Base-by-base conservation (phyloP, 2,888 invertebrate species). In the Heteromyza rotundicornis region DNA sequence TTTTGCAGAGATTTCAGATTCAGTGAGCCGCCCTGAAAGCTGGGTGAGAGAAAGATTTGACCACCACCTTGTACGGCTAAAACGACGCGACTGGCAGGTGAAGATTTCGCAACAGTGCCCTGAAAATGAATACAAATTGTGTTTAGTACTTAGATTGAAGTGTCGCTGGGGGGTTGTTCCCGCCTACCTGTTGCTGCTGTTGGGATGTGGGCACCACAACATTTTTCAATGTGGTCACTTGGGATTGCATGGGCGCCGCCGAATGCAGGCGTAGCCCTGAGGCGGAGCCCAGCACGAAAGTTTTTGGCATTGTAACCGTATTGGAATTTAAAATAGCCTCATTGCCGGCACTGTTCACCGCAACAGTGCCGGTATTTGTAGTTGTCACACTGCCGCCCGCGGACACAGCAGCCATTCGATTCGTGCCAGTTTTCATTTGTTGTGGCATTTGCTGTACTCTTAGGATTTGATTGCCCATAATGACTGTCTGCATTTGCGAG, bases 1-100 rank as follows among this genome's bases (percentile, higher is more conserved):
- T 86, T 87, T 79, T 88, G 87, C 64, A 88, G 75, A 10, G 87
- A 85, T 76, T 89, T 89, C 17, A 89, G 84, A 75, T 88, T 88
- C 60, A 88, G 84, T 23, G 87, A 84, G 2, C 86, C 86, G 20
- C 87, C 86, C 78, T 87, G 87, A 75, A 88, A 86, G 35, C 86
- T 86, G 8, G 87, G 86, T n/a, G 88, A 88, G 59, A 89, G 79
- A 60, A 88, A 80, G 66, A 89, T 86, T 77, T 88, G 88, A 0
- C 83, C 82, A 23, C 86, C 86, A 44, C 86, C 86, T 71, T 86
- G 86, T 63, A 86, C 86, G 10, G 87, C 86, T 59, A 86, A 78
- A 19, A 87, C 85, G 44, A 87, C 85, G 60, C 86, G 81, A 62
- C 79, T 80, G 5, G 72, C 67, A 49, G 77, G 60, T 52, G 77